Percentiles rank a stretch among this genome's conserved stretches.
These are phyloP conservation scores for Leptobrachium ailaonicum DNA, from an alignment of 2,113 vertebrate species.

Conservation along the genomic window DNA sequence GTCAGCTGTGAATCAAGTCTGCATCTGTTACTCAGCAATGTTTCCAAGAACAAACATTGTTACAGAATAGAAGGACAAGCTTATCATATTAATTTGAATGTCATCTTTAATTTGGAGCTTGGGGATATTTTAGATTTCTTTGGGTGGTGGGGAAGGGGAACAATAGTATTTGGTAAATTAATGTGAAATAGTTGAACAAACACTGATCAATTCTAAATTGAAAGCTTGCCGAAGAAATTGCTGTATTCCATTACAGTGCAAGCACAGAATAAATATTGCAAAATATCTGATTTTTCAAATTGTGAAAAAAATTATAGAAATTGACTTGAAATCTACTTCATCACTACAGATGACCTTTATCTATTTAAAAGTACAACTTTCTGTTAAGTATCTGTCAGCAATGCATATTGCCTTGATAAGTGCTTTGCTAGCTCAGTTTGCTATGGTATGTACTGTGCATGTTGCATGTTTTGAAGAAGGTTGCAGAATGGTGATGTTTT, in stretches of 20 bases:
- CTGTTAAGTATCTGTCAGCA: slow-evolving; percentile 55
- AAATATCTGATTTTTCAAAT: slow-evolving; percentile 38
- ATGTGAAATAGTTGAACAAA: slow-evolving; percentile 27
- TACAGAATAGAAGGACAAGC: too few species aligned
- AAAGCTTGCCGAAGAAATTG: slow-evolving; percentile 31
- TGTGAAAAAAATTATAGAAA: slow-evolving; percentile 20
- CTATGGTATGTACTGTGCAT: slow-evolving; percentile 64
- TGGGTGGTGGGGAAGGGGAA: neutral
- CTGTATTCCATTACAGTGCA: slow-evolving; percentile 19
- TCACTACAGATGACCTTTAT: slow-evolving; percentile 51
- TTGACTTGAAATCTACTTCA: slow-evolving; percentile 51
- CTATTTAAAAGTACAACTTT: slow-evolving; percentile 57
- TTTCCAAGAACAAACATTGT: too few species aligned
- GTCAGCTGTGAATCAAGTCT: too few species aligned
- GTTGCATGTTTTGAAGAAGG: slow-evolving; percentile 61
- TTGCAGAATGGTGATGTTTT: slow-evolving; percentile 36
- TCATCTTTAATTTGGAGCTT: slow-evolving; percentile 52
- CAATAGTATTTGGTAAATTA: neutral
- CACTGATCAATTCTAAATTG: slow-evolving; percentile 35
- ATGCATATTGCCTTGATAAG: slow-evolving; percentile 60
- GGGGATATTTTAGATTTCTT: slow-evolving; percentile 49
- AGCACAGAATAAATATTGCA: slow-evolving; percentile 30
- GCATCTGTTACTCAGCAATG: too few species aligned
- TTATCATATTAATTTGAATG: too few species aligned
- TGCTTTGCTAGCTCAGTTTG: slow-evolving; percentile 65